Base-by-base conservation (phyloP, 2,113 vertebrate genomes). In the Anser brachyrhynchus region DNA sequence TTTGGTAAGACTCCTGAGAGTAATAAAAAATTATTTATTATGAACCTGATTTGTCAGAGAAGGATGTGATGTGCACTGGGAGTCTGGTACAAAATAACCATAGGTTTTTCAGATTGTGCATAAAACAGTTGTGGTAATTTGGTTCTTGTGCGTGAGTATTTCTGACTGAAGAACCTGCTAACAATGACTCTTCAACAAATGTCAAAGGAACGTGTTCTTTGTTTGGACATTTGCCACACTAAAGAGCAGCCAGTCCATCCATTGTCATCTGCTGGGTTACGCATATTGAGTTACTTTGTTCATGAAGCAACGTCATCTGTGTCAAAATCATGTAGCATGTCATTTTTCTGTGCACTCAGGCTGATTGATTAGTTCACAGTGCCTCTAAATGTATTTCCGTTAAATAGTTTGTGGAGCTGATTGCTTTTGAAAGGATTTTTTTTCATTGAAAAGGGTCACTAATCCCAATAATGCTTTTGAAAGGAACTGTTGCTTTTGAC, bases 311-410 rank as follows among this genome's bases (percentile, higher is more conserved):
- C 41, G 51, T 92, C 67, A 91, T 57, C 78, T 89, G 22, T 84
- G 72, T 93, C 93, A 93, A 84, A 96, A 64, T 62, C 89, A 44
- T 49, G 52, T 33, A 76, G 70, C 85, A 28, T 72, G 73, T 57
- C 57, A 64, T 61, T 93, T 74, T 74, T 26, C 46, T 39, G 65
- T 51, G 72, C 11, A 11, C 79, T 97, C 97, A 90, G 93, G 67
- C 93, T 89, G 92, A 88, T 92, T 94, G 94, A 81, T 87, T 95
- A 94, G 88, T 90, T 92, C 52, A 43, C 61, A 52, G 55, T 66
- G 28, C 3, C 62, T 74, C 43, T 26, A 75, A 69, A 54, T 54
- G 52, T 81, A 67, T 93, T 93, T 79, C 72, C 91, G 44, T 74
- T 94, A 96, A 96, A 84, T 29, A 94, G 65, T 92, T 90, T 73